A percentile compares a stretch with the other conserved stretches of the same genome.
Evolutionary conservation across 2,113 vertebrate species (phyloP).

Genomic region (Thomomys bottae): DNA sequence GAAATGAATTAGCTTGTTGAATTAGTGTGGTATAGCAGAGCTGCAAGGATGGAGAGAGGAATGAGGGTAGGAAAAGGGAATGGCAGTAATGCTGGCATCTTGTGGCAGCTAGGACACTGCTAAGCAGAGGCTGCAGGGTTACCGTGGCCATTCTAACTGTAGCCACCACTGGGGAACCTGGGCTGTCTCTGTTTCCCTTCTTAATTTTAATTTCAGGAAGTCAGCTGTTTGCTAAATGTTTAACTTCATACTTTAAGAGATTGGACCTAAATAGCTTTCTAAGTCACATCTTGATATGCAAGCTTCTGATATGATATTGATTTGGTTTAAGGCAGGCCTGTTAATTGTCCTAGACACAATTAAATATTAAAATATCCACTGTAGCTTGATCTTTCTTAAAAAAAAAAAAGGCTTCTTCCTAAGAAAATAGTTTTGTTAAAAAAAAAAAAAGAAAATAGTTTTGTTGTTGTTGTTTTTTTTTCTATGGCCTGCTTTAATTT

Average conservation of each 20-base stretch:
- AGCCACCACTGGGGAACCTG: background rate
- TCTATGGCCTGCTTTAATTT: background rate
- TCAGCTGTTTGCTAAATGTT: background rate
- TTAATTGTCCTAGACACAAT: background rate
- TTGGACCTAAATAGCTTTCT: background rate
- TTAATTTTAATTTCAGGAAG: background rate
- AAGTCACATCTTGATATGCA: background rate
- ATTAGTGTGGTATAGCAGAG: background rate
- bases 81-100: background rate
- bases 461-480: background rate
- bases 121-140: background rate
- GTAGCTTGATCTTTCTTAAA: background rate
- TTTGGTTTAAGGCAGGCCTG: background rate
- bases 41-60: background rate
- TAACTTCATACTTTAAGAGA: background rate
- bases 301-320: background rate
- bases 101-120: background rate
- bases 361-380: constrained; percentile 22
- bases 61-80: background rate
- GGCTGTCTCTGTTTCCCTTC: background rate
- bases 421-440: constrained; percentile 1
- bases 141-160: background rate
- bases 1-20: constrained; percentile 16
- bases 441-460: constrained; percentile 16
- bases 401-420: background rate